phyloP scores from a whole-genome alignment of 2,888 invertebrate genomes.

The Beris chalybata region DNA sequence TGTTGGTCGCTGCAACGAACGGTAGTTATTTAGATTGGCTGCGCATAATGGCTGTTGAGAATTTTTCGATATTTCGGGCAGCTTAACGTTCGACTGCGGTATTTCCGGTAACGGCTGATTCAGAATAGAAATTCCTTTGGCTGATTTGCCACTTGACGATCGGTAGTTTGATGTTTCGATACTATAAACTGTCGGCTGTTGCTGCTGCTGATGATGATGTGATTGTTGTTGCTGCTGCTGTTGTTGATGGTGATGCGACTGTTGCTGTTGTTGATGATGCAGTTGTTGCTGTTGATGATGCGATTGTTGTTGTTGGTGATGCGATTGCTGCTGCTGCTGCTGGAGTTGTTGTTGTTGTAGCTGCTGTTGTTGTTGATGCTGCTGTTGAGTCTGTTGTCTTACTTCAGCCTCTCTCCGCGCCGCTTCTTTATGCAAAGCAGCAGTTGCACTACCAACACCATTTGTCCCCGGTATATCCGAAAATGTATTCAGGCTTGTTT shows the following conservation, averaged over 20 bases:
- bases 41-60: conserved; percentile 55
- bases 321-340: conserved; percentile 33
- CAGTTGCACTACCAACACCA: conserved; percentile 52
- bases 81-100: conserved; percentile 44
- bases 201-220: conserved; percentile 44
- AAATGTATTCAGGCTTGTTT: conserved; percentile 52
- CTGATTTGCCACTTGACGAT: conserved; percentile 40
- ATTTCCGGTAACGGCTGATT: conserved; percentile 57
- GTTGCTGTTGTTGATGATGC: conserved; percentile 26
- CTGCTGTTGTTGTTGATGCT: conserved; percentile 38
- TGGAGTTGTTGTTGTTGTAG: conserved; percentile 35
- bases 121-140: conserved; percentile 51
- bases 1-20: conserved; percentile 62
- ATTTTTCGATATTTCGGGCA: conserved; percentile 48
- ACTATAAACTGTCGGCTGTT: conserved; percentile 55
- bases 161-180: conserved; percentile 51
- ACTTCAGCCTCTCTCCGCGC: too few species aligned
- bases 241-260: conserved; percentile 25
- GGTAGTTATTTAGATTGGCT: conserved; percentile 61
- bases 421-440: conserved; percentile 38
- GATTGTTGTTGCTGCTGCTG: conserved; percentile 29
- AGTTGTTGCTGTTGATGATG: conserved; percentile 39
- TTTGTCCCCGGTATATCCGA: conserved; percentile 54
- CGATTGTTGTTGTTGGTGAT: conserved; percentile 25
- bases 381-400: conserved; percentile 39